Evolutionary conservation across 64 coral and sea anemone genomes (phyloP).

Genomic region (Dendronephthya gigantea): DNA sequence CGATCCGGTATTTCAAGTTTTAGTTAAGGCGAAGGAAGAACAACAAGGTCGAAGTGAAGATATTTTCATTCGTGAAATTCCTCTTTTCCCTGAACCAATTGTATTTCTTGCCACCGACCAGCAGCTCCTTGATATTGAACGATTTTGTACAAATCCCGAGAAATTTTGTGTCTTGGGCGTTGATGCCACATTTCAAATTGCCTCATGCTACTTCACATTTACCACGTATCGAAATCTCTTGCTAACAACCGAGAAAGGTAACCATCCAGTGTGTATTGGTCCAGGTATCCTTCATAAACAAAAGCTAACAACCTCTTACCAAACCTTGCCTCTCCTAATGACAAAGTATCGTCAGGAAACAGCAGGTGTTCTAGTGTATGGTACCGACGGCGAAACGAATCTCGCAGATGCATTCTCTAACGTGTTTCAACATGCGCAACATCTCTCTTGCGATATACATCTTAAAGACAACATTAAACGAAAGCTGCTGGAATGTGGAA

Average conservation of each 20-base stretch:
- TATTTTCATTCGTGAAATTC: conserved; percentile 36
- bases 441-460: neutral
- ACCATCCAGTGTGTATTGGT: conserved; percentile 12
- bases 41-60: conserved; percentile 31
- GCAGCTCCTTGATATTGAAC: conserved; percentile 46
- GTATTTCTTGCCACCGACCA: conserved; percentile 40
- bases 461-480: neutral
- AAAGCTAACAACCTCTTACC: neutral
- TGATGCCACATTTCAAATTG: conserved; percentile 54
- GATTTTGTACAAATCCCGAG: conserved; percentile 47
- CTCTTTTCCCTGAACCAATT: conserved; percentile 37
- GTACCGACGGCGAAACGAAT: neutral
- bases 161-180: conserved; percentile 41
- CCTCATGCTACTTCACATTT: conserved; percentile 21
- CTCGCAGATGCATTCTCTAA: neutral
- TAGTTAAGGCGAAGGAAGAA: conserved; percentile 38
- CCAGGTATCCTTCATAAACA: neutral
- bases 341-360: neutral
- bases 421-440: neutral
- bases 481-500: neutral
- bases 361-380: neutral
- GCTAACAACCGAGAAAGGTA: neutral
- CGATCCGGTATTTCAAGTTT: conserved; percentile 23
- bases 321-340: neutral
- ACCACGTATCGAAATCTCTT: conserved; percentile 2